Evolutionary conservation across 1,140 invertebrate genomes (phyloP), one percentile per base, ranked within the genome.

Genomic region (Aradophagus sp.): DNA sequence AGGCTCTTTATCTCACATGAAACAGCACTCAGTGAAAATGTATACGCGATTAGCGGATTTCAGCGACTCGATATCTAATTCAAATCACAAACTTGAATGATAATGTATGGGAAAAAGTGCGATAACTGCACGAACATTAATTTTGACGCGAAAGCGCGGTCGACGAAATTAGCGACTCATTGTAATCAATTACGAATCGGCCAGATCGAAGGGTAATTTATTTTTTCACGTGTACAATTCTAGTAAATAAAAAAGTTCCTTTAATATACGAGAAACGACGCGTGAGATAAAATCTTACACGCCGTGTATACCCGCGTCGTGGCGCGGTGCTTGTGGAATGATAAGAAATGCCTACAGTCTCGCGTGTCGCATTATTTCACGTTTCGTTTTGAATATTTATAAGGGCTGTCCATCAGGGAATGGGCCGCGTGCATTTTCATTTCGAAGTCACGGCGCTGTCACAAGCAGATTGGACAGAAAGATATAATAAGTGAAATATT

Each of bases 401-500:
- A 82, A 83, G 79, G 78, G 74, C 76, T 77, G 80, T 79, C 79
- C 78, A 72, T 82, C 79, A 80, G 75, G 38, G 68, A 61, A 58
- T 34, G 55, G 69, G 44, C 63, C 70, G 58, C 76, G 76, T 80
- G 75, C 77, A 80, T 81, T 83, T 82, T 82, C 79, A 79, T 81
- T 82, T 77, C 67, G 73, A 81, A 81, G 75, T 83, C 79, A 72
- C 75, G 59, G 67, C 77, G 70, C 77, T 81, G 80, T 82, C 80
- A 73, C 61, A 62, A 69, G 62, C 75, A 80, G 80, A 83, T 83
- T 79, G 79, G 76, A 79, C 38, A 42, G 27, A 63, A 76, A 80
- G 80, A 81, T 81, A 80, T 80, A 81, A 80, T 80, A 80, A 80
- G 77, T 80, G 72, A 83, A 80, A 81, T 82, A 80, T 82, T 82